Conservation (phyloP, 2,113 vertebrate genomes). For the Albula glossodonta region DNA sequence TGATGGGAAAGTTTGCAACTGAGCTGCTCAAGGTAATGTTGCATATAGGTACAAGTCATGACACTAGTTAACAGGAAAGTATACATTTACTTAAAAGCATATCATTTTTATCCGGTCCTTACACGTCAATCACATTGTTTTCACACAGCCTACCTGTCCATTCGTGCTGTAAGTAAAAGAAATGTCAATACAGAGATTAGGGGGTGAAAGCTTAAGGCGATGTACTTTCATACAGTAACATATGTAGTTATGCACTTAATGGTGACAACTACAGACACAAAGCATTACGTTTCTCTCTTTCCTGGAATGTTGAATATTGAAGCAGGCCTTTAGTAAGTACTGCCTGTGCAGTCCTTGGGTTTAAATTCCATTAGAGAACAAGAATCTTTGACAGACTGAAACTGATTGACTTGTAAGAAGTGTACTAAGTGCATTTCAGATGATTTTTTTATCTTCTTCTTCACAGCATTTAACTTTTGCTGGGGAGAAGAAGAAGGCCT, state of each 20-base stretch:
- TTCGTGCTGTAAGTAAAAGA: no score
- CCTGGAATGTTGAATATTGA: slow-evolving; percentile 18
- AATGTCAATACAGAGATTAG: no score
- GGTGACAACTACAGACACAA: slow-evolving; percentile 24
- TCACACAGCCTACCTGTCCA: no score
- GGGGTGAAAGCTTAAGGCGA: no score
- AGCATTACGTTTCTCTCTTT: slow-evolving; percentile 32
- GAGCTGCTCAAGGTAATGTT: no score
- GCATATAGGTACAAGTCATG: no score
- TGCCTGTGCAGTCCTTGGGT: neutral
- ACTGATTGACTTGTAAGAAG: slow-evolving; percentile 35
- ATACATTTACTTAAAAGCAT: no score
- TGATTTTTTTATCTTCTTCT: neutral
- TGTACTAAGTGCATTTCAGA: slow-evolving; percentile 20
- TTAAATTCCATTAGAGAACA: slow-evolving; percentile 32
- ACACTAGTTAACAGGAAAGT: no score
- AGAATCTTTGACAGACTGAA: slow-evolving; percentile 30
- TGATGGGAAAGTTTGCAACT: no score
- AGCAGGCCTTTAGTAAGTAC: neutral
- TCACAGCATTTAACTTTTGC: neutral
- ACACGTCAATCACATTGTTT: no score
- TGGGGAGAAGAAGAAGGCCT: neutral
- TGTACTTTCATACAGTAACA: no score
- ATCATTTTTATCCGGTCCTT: no score
- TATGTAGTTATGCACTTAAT: neutral